These are phyloP conservation scores for Stichopus chloronotus DNA, from an alignment of 35 echinoderm and acorn worm species.

Conservation along the genomic window DNA sequence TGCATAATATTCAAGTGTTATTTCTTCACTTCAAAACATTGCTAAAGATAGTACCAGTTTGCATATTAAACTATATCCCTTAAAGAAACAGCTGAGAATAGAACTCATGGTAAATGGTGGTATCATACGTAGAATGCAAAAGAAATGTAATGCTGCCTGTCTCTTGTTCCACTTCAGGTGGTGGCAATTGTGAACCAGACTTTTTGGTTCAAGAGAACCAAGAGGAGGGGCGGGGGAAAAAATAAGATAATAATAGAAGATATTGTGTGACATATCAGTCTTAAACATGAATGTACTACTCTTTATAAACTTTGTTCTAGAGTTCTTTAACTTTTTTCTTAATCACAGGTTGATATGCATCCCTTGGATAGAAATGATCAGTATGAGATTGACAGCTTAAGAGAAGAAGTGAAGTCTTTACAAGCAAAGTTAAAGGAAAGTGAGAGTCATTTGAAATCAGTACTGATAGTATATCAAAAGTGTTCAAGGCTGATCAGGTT, in stretches of 20 bases:
- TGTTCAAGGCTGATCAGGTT: background rate
- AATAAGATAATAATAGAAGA: no score
- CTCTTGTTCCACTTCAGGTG: background rate
- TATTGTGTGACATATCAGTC: no score
- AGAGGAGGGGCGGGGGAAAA: background rate
- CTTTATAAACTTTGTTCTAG: no score
- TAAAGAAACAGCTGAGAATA: background rate
- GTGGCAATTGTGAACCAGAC: background rate
- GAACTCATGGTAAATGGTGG: background rate
- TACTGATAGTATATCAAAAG: background rate
- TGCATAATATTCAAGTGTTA: no score
- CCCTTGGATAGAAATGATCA: background rate
- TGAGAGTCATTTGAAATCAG: background rate
- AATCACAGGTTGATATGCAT: background rate
- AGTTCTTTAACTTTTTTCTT: background rate
- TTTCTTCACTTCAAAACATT: no score
- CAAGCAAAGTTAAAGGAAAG: background rate
- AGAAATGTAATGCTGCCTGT: background rate
- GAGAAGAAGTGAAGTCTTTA: background rate
- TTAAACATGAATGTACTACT: no score
- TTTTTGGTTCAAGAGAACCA: background rate
- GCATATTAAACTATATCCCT: background rate
- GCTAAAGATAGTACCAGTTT: background rate
- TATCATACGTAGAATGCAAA: background rate
- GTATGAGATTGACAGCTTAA: constrained; percentile 2